Base-by-base conservation (phyloP, 2,888 invertebrate genomes). In the Orthosia incerta region DNA sequence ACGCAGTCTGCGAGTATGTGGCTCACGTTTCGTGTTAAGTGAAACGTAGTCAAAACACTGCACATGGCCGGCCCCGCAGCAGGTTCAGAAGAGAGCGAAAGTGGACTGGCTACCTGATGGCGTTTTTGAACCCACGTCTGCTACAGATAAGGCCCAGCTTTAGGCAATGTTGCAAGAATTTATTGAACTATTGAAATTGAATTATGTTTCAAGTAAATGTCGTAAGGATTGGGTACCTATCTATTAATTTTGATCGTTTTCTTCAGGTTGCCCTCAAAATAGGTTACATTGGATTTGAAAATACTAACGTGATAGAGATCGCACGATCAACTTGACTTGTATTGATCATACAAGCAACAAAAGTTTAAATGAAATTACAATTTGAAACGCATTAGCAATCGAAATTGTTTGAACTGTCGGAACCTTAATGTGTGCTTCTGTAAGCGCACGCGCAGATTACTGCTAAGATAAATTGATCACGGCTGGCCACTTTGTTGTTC, bases 51-150 rank as follows among this genome's bases (percentile, higher is more conserved):
- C 83, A 80, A 85, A 89, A 84, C 75, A 76, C 69, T 71, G 83
- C 86, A 87, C 87, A 87, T 86, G 88, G 85, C 89, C 88, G 90
- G 82, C 82, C 68, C 83, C 84, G 89, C 39, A 39, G 88, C 88
- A 87, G 80, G 86, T 74, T 88, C 85, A 70, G 77, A 89, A 79
- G 89, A 91, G 88, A 93, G 93, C 89, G 95, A 94, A 94, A 94
- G 94, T 94, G 89, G 93, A 91, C 88, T 91, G 85, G 84, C 89
- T 83, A 89, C 91, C 84, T 74, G 78, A 63, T 72, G 60, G 74
- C 60, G 79, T 65, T 79, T 76, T 82, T 84, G 51, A 71, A 76
- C 71, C 39, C 15, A 61, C 46, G 46, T 53, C 55, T 71, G 64
- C 13, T 59, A 51, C 26, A 50, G 20, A 62, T 55, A 60, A 62